Conservation (phyloP, 1,140 invertebrate genomes). For the Carposina sasakii region DNA sequence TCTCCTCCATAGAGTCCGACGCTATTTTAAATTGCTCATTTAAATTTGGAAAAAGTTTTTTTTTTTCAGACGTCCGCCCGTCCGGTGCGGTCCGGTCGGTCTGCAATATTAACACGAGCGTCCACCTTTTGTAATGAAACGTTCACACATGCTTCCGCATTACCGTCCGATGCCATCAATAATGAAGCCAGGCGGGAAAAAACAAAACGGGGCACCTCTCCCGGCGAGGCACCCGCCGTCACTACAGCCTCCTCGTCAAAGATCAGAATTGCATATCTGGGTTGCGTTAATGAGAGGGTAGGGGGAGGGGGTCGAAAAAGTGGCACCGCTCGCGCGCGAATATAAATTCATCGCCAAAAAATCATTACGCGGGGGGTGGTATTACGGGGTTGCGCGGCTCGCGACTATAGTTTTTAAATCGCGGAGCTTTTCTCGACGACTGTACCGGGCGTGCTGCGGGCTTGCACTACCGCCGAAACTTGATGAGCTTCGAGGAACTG, state of each 20-base stretch:
- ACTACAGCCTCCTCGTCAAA: slow-evolving; percentile 73
- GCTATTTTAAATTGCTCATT: slow-evolving; percentile 32
- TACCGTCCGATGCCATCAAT: slow-evolving; percentile 71
- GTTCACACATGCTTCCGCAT: slow-evolving; percentile 71
- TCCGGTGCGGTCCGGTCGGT: slow-evolving; percentile 64
- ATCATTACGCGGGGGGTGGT: slow-evolving; percentile 74
- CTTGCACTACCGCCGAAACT: slow-evolving; percentile 31
- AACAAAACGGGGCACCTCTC: slow-evolving; percentile 69
- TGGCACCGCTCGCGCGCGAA: slow-evolving; percentile 70
- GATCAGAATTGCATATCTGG: slow-evolving; percentile 75
- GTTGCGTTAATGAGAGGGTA: slow-evolving; percentile 72
- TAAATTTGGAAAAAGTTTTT: slow-evolving; percentile 31
- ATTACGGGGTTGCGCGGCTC: slow-evolving; percentile 67
- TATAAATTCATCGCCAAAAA: slow-evolving; percentile 76
- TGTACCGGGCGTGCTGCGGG: slow-evolving; percentile 48
- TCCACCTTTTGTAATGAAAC: slow-evolving; percentile 71
- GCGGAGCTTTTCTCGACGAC: slow-evolving; percentile 57
- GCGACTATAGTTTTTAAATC: slow-evolving; percentile 70
- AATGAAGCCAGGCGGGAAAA: slow-evolving; percentile 71
- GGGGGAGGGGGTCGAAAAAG: slow-evolving; percentile 65
- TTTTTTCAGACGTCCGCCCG: slow-evolving; percentile 55
- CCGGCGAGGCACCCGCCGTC: slow-evolving; percentile 67
- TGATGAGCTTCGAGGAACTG: background rate
- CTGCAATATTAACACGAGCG: slow-evolving; percentile 68
- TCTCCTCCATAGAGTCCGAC: slow-evolving; percentile 11